Percentiles rank a stretch among this genome's conserved stretches.
Conservation (phyloP, 2,113 vertebrate species). For the Osmerus eperlanus region DNA sequence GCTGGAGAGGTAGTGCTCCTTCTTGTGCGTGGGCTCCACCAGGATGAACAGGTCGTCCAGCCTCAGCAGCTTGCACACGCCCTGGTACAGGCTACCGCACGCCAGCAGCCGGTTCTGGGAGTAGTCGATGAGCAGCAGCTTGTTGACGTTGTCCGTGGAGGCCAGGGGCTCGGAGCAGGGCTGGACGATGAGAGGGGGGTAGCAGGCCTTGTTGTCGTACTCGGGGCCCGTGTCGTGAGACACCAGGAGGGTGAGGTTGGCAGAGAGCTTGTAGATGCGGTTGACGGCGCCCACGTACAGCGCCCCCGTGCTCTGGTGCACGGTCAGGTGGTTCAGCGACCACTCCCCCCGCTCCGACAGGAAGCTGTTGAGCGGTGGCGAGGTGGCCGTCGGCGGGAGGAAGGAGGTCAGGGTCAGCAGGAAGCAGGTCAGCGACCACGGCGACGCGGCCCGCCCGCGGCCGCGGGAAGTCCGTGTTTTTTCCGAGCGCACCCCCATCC, state of each 20-base stretch:
- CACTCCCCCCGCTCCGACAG: conserved; percentile 86
- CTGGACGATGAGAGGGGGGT: conserved; percentile 92
- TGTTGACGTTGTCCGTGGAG: conserved; percentile 92
- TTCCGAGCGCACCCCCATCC: conserved; percentile 77
- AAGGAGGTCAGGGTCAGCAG: conserved; percentile 68
- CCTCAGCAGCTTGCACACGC: conserved; percentile 91
- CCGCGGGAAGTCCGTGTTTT: conserved; percentile 61
- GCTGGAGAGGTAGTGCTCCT: conserved; percentile 94
- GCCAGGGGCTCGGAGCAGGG: conserved; percentile 87
- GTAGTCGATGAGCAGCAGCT: conserved; percentile 90
- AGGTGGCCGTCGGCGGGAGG: conserved; percentile 52
- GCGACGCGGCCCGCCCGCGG: conserved; percentile 51
- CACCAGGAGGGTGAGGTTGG: conserved; percentile 87
- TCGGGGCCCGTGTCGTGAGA: conserved; percentile 91
- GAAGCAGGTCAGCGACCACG: conserved; percentile 67
- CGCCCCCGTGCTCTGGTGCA: conserved; percentile 82
- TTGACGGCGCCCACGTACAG: conserved; percentile 91
- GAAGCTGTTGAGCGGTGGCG: conserved; percentile 76
- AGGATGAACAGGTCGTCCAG: conserved; percentile 92
- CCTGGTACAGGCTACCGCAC: conserved; percentile 94
- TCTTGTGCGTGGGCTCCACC: conserved; percentile 92
- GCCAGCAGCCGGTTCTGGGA: conserved; percentile 89
- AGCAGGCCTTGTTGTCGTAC: conserved; percentile 94
- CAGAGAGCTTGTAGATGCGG: conserved; percentile 88
- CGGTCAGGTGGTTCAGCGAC: conserved; percentile 88